Evolutionary conservation across 2,888 invertebrate genomes (phyloP).

Genomic region (Parasteatoda lunata): DNA sequence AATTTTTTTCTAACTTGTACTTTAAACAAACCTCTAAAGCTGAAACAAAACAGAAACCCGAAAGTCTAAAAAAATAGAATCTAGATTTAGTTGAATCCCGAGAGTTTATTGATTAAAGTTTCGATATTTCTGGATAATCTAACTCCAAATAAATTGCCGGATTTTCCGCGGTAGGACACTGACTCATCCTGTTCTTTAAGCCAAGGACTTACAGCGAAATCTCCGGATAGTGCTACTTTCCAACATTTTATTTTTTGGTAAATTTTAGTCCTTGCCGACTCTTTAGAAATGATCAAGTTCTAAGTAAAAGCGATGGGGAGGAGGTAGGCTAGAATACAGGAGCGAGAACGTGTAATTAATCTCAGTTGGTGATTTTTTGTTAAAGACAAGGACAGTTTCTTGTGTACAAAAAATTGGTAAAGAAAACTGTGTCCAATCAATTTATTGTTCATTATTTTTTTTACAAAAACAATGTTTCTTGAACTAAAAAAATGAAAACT

Average conservation of each 20-base stretch:
- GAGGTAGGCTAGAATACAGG: constrained; percentile 1
- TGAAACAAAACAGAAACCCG: too few species aligned
- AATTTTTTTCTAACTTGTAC: too few species aligned
- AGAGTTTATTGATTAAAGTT: constrained; percentile 46
- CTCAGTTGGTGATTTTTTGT: neutral
- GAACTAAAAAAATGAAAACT: too few species aligned
- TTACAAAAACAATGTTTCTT: too few species aligned
- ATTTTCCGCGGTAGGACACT: constrained; percentile 26
- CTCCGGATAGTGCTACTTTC: neutral
- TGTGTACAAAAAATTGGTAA: neutral
- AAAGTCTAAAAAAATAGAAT: too few species aligned
- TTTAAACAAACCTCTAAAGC: too few species aligned
- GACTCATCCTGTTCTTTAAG: constrained; percentile 30
- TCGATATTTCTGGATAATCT: constrained; percentile 56
- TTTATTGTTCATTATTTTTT: too few species aligned
- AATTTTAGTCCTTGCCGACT: neutral
- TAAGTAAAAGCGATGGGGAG: neutral
- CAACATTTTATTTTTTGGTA: too few species aligned
- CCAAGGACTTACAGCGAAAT: constrained; percentile 23
- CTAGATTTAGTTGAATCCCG: neutral
- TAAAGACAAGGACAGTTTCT: neutral
- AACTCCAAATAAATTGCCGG: constrained; percentile 56
- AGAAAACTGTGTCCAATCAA: neutral
- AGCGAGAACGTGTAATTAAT: constrained; percentile 21
- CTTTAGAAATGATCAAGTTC: constrained; percentile 28